A percentile compares a stretch with the other conserved stretches of the same genome.
Conservation (phyloP, 2,797 vertebrate species). For the Myotis pilosus region DNA sequence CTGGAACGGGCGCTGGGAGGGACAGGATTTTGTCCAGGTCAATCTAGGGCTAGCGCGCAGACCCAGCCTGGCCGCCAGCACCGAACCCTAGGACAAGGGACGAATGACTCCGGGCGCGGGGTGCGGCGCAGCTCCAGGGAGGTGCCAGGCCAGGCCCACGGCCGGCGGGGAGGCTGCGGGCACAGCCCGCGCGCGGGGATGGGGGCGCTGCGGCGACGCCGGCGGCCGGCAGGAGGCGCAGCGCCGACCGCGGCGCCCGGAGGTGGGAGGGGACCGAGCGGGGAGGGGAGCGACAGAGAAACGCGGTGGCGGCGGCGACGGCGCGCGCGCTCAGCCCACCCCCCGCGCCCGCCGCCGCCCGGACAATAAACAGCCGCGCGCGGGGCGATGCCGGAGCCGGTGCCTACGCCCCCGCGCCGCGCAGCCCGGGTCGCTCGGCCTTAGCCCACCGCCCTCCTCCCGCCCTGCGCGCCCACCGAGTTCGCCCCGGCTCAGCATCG, state of each 20-base stretch:
- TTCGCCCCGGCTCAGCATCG: background rate
- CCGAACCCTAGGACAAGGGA: background rate
- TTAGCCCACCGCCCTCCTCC: conserved; percentile 9
- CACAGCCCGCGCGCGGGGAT: background rate
- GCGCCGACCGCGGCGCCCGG: background rate
- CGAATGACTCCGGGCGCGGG: background rate
- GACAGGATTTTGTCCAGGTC: background rate
- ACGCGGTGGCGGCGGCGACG: conserved; percentile 30
- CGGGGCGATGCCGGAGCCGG: conserved; percentile 74
- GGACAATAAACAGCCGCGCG: conserved; percentile 76
- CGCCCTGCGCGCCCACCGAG: background rate
- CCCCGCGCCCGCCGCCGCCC: conserved; percentile 69
- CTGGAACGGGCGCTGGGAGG: background rate
- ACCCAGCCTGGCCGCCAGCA: background rate
- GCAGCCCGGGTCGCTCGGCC: conserved; percentile 60
- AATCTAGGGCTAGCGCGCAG: background rate
- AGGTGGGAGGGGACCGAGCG: background rate
- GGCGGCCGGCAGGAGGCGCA: conserved; percentile 56
- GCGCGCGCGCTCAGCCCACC: conserved; percentile 73
- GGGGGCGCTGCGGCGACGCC: background rate
- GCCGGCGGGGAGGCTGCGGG: background rate
- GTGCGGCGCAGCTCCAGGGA: background rate
- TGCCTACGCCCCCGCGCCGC: conserved; percentile 71
- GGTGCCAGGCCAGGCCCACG: background rate
- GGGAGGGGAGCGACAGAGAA: conserved; percentile 21